These are phyloP conservation scores for Beroe ovata DNA, from an alignment of 37 sponge, comb jelly and placozoan genomes.

Conservation along the genomic window DNA sequence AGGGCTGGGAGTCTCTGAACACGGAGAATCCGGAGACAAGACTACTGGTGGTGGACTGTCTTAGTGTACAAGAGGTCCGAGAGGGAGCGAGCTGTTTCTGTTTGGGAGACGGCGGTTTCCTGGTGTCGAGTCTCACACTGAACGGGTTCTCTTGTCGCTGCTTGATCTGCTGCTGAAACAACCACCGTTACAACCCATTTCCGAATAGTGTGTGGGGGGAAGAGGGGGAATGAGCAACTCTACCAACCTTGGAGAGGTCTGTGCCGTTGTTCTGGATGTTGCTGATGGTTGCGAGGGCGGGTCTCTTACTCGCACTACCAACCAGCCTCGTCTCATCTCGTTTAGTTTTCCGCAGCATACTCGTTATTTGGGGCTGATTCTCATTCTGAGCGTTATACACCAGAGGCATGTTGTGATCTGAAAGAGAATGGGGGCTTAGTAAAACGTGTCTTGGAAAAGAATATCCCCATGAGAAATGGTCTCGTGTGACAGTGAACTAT, in stretches of 20 bases:
- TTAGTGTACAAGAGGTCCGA: constrained; percentile 16
- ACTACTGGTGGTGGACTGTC: constrained; percentile 47
- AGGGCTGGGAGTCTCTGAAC: constrained; percentile 11
- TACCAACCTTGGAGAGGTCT: constrained; percentile 11
- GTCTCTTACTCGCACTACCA: constrained; percentile 32
- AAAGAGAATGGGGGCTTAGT: constrained; percentile 6
- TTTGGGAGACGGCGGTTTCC: constrained; percentile 66
- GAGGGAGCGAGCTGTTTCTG: constrained; percentile 51
- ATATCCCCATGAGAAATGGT: neutral
- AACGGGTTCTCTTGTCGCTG: constrained; percentile 56
- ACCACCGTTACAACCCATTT: no score
- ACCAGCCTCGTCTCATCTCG: constrained; percentile 39
- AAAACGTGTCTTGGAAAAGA: neutral
- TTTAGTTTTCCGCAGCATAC: constrained; percentile 55
- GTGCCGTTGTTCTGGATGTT: constrained; percentile 37
- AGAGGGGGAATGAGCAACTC: neutral
- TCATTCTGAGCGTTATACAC: constrained; percentile 7
- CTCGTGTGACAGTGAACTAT: neutral
- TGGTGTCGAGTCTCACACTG: constrained; percentile 46
- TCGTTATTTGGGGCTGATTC: constrained; percentile 50
- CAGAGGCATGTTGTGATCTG: constrained; percentile 62
- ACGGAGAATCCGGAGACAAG: neutral
- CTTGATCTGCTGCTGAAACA: constrained; percentile 63
- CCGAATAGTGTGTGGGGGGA: no score
- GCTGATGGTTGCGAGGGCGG: constrained; percentile 53